Conservation (phyloP, 2,888 invertebrate species). For the Stenodera caucasica region DNA sequence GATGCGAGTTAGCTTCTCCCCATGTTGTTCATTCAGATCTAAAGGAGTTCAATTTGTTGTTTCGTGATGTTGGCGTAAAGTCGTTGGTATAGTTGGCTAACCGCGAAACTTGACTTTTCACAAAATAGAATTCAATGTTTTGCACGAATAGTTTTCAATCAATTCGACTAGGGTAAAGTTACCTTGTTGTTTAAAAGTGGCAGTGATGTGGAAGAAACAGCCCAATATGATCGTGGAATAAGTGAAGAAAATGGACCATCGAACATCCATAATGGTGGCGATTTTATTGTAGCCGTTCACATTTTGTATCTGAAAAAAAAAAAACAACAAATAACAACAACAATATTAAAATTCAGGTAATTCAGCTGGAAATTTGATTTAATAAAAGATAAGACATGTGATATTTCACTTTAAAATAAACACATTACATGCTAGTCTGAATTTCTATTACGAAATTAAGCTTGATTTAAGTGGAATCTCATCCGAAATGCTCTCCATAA, state of each 20-base stretch:
- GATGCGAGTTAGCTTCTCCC: too few species aligned
- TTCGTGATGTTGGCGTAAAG: not conserved
- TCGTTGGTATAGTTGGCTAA: not conserved
- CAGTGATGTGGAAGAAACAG: constrained; percentile 48
- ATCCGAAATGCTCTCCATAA: constrained; percentile 4
- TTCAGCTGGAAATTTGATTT: not conserved
- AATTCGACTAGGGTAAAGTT: constrained; percentile 26
- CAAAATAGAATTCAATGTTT: constrained; percentile 17
- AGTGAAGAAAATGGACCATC: constrained; percentile 51
- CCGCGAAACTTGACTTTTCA: not conserved
- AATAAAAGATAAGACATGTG: not conserved
- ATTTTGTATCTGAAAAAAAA: constrained; percentile 50
- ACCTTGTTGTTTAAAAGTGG: constrained; percentile 53
- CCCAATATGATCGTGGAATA: constrained; percentile 48
- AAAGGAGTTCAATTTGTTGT: not conserved
- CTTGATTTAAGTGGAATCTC: constrained; percentile 17
- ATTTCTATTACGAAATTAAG: constrained; percentile 37
- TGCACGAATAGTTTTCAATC: constrained; percentile 26
- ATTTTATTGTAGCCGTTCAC: constrained; percentile 49
- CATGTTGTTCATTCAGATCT: not conserved
- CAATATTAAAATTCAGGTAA: not conserved
- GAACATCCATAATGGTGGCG: constrained; percentile 50
- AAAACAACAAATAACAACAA: constrained; percentile 19
- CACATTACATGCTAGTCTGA: constrained; percentile 34
- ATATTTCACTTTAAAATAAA: constrained; percentile 34